Evolutionary conservation across 2,113 vertebrate species (phyloP), one percentile per base, ranked within the genome.

Genomic region (Spea multiplicata): DNA sequence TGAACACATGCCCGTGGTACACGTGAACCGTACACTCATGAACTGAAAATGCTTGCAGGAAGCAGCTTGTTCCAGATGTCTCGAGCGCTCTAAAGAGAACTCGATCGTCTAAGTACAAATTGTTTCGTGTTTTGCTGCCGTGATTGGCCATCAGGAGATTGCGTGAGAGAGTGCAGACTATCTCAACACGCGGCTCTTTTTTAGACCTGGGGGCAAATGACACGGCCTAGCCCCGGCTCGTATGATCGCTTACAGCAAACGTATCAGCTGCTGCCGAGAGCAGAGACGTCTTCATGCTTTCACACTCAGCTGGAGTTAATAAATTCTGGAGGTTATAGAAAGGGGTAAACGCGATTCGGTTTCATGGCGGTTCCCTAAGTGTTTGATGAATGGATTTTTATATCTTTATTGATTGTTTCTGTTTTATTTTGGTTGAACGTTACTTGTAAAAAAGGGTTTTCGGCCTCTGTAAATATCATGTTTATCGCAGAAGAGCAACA

Each of bases 151-250:
- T 64, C 74, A 59, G 30, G 10, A 75, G 44, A 57, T 74, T 65
- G 80, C 75, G 81, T 74, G 81, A 74, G 75, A 74, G 45, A 30
- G 49, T 52, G 75, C 53, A 64, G 75, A 16, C 52, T 45, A n/a
- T 68, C 64, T 74, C 14, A 44, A 62, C 52, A 69, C 75, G 49
- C 70, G 73, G 50, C 68, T 74, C 44, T 74, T 64, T 30, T 65
- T 46, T 49, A 82, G 68, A 70, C 71, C 81, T 74, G 71, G 45
- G 78, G 75, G 75, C 75, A 62, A 78, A 59, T 74, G 81, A 68
- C 74, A 73, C 74, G 70, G 75, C 65, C 69, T 64, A 66, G 46
- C 45, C 59, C 65, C 48, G 55, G 59, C 55, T 74, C 71, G 64
- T 67, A 69, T 53, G 69, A 71, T 65, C 64, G 71, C 81, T 82